A percentile compares a stretch with the other conserved stretches of the same genome.
Conservation (phyloP, 2,113 vertebrate species). For the Vireo altiloquus region DNA sequence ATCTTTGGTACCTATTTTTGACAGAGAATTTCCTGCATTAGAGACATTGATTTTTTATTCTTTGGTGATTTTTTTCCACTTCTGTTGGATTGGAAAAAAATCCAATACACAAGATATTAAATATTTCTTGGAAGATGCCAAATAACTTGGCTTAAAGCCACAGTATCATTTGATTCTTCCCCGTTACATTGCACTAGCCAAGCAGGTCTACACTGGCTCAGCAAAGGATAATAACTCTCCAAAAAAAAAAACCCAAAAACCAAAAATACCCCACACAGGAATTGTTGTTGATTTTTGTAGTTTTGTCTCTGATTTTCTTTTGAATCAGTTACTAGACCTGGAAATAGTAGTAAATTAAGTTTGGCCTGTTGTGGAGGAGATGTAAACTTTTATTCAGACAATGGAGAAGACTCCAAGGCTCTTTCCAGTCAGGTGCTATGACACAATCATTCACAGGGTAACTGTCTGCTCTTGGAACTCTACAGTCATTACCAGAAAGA, state of each 20-base stretch:
- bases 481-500: neutral
- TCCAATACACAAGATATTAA: neutral
- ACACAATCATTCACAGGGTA: neutral
- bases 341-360: neutral
- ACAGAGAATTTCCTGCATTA: neutral
- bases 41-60: neutral
- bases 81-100: too few relatives aligned
- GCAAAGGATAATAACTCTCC: neutral
- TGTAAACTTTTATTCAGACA: neutral
- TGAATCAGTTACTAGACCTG: neutral
- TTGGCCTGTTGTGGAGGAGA: neutral
- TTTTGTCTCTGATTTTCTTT: neutral
- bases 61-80: neutral
- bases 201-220: neutral
- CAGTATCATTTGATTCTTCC: neutral
- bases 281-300: neutral
- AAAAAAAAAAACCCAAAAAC: accelerated
- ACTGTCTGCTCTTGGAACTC: neutral
- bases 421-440: neutral
- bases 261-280: neutral
- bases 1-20: slow-evolving; percentile 24
- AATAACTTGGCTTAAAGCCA: neutral
- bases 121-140: neutral
- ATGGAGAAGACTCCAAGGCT: neutral
- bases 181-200: neutral